Percentiles rank a stretch among this genome's conserved stretches.
phyloP scores from a whole-genome alignment of 1,140 invertebrate genomes.

The Scaptodrosophila lebanonensis region DNA sequence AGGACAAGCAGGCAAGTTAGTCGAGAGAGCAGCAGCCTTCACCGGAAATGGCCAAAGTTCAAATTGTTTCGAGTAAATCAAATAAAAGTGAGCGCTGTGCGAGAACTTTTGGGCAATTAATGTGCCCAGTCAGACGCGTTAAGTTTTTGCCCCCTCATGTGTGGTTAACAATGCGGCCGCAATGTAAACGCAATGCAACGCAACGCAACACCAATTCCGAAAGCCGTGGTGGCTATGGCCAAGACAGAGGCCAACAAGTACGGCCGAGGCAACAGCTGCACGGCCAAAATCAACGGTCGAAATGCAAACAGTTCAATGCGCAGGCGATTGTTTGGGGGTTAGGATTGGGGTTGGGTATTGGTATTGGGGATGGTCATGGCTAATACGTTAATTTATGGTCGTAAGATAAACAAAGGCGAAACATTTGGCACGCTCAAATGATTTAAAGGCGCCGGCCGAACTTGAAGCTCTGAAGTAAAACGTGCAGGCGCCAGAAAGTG shows the following conservation, averaged over 20 bases:
- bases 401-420: constrained; percentile 59
- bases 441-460: constrained; percentile 43
- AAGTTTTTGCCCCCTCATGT: constrained; percentile 26
- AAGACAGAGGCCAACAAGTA: constrained; percentile 45
- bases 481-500: no score
- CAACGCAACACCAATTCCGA: no score
- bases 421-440: constrained; percentile 21
- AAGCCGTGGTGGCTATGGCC: no score
- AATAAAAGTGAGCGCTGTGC: constrained; percentile 23
- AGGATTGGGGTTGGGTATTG: no score
- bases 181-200: constrained; percentile 64
- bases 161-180: constrained; percentile 49
- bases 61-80: constrained; percentile 40
- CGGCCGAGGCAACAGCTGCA: constrained; percentile 54
- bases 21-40: no score
- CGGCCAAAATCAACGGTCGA: constrained; percentile 60
- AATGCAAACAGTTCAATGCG: constrained; percentile 69
- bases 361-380: no score
- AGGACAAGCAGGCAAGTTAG: no score
- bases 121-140: constrained; percentile 25
- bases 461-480: constrained; percentile 32
- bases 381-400: constrained; percentile 72
- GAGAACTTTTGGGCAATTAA: constrained; percentile 10
- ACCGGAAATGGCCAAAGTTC: constrained; percentile 33
- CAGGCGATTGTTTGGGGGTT: no score